Percentiles rank a stretch among this genome's conserved stretches.
Conservation (phyloP, 2,797 vertebrate genomes). For the Chloroceryle amazona region DNA sequence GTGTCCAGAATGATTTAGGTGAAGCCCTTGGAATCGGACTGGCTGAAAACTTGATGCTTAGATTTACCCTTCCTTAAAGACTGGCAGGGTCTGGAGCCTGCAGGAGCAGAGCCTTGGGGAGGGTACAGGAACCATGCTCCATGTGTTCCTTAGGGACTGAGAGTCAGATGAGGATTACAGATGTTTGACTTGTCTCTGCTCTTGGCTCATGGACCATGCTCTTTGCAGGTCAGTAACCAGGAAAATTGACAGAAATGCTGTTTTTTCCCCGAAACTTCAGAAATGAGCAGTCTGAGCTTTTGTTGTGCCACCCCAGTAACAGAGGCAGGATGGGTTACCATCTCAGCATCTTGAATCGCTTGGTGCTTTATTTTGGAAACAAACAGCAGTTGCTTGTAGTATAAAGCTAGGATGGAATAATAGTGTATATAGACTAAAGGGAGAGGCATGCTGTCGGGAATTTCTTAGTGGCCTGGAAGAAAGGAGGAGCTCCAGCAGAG, state of each 20-base stretch:
- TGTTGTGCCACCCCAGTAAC: neutral
- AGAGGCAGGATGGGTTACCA: neutral
- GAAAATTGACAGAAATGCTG: neutral
- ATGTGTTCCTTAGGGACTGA: neutral
- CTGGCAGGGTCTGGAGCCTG: neutral
- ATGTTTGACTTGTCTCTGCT: neutral
- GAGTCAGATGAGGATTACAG: neutral
- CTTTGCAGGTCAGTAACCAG: neutral
- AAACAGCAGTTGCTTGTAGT: neutral
- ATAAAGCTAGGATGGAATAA: neutral
- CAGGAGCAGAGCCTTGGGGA: neutral
- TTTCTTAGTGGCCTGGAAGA: neutral
- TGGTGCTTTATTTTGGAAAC: rapidly evolving
- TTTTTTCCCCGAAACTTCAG: neutral
- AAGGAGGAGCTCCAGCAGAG: neutral
- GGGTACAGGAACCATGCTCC: neutral
- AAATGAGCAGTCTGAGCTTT: neutral
- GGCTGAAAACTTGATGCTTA: neutral
- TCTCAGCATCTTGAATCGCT: neutral
- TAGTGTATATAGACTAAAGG: neutral
- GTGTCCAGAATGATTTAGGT: neutral
- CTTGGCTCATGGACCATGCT: neutral
- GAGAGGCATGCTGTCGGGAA: neutral
- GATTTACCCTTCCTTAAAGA: neutral
- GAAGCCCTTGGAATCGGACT: neutral